Conservation (phyloP, 2,113 vertebrate species). For the Chaenogobius annularis region DNA sequence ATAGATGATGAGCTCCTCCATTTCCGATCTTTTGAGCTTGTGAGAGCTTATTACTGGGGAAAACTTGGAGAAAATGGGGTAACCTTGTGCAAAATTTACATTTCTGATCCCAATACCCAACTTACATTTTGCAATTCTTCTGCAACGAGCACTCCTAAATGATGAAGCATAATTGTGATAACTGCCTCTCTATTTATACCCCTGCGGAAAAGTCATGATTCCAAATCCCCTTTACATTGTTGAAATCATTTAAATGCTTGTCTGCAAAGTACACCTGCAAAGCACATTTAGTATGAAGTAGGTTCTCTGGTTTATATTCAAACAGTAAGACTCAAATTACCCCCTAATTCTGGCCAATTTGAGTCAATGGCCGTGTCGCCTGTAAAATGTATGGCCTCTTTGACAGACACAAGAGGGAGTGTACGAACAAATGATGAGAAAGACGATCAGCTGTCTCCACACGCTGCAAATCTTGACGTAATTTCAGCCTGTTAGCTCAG, state of each 20-base stretch:
- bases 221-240: neutral
- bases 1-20: too few species aligned
- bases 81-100: too few species aligned
- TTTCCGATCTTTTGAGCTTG: too few species aligned
- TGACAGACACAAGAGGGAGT: neutral
- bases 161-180: neutral
- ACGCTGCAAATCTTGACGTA: constrained; percentile 8
- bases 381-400: constrained; percentile 10
- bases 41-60: too few species aligned
- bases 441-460: constrained; percentile 3
- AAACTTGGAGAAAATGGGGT: too few species aligned
- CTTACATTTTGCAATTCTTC: too few species aligned
- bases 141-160: neutral
- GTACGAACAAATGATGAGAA: neutral
- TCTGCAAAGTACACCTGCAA: too few species aligned
- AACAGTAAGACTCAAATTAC: constrained; percentile 56
- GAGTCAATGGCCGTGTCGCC: constrained; percentile 41
- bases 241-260: neutral
- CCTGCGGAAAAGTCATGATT: neutral
- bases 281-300: neutral
- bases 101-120: too few species aligned
- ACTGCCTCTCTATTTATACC: neutral
- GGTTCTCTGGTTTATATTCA: constrained; percentile 44
- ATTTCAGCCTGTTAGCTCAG: constrained; percentile 27
- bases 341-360: constrained; percentile 53